These are phyloP conservation scores for Synergus gifuensis DNA, from an alignment of 2,888 invertebrate genomes.

Conservation along the genomic window DNA sequence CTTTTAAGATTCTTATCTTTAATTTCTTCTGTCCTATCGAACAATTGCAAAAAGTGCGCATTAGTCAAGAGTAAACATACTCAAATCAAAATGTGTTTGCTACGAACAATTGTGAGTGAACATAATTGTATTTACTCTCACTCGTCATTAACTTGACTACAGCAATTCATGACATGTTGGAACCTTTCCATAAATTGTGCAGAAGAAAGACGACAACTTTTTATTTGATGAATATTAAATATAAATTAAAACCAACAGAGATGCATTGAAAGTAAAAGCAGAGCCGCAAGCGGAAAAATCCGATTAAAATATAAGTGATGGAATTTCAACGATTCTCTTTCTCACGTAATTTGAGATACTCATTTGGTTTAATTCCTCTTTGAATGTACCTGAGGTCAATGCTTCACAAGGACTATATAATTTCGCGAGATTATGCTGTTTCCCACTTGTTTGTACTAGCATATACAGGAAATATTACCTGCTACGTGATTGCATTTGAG, in stretches of 20 bases:
- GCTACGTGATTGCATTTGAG: constrained; percentile 3
- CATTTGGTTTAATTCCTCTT: constrained; percentile 22
- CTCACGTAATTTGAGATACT: constrained; percentile 26
- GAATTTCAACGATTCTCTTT: background rate
- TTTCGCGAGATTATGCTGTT: constrained; percentile 46
- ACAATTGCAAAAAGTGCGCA: background rate
- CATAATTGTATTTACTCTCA: no score
- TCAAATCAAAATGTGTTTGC: background rate
- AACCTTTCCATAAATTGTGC: no score
- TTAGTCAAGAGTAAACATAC: background rate
- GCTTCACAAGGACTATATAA: constrained; percentile 21
- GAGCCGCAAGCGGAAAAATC: background rate
- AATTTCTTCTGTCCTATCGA: background rate
- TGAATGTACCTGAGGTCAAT: constrained; percentile 10
- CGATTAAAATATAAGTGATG: background rate
- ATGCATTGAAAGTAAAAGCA: background rate
- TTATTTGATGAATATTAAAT: background rate
- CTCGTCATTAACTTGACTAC: no score
- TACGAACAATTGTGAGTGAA: no score
- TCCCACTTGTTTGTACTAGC: constrained; percentile 25
- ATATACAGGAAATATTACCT: constrained; percentile 43
- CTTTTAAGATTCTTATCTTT: background rate
- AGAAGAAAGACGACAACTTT: no score
- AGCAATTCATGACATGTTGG: no score
- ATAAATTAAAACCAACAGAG: background rate